Evolutionary conservation across 2,113 vertebrate species (phyloP).

Genomic region (Pomatostomus ruficeps): DNA sequence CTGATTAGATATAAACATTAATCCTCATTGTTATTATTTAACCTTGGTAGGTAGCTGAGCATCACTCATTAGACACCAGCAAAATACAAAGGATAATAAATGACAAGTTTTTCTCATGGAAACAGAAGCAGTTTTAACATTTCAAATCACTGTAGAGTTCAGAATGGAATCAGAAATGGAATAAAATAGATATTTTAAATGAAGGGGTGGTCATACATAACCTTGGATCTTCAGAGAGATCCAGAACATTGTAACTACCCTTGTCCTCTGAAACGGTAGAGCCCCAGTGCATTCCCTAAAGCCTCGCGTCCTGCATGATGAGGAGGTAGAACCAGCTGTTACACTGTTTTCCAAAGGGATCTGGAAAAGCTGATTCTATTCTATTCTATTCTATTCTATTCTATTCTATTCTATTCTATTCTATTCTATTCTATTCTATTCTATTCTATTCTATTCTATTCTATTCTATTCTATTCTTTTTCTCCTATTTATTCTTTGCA

Average conservation of each 20-base stretch:
- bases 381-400: background rate
- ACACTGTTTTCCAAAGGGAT: background rate
- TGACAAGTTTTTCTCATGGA: background rate
- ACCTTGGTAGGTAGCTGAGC: background rate
- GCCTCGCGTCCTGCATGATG: rapidly evolving
- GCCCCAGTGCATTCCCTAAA: rapidly evolving
- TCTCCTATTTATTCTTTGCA: background rate
- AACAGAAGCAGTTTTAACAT: background rate
- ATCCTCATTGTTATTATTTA: background rate
- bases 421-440: background rate
- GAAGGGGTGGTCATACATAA: background rate
- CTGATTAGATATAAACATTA: background rate
- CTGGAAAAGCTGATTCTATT: background rate
- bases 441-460: background rate
- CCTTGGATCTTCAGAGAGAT: background rate
- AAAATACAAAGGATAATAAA: background rate
- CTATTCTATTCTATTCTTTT: background rate
- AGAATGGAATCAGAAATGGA: background rate
- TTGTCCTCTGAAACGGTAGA: background rate
- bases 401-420: background rate
- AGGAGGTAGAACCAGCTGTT: background rate
- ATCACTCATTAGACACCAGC: background rate
- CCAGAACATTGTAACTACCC: background rate
- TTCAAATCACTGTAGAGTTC: background rate
- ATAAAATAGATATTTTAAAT: background rate